Evolutionary conservation across 2,113 vertebrate species (phyloP), one percentile per base, ranked within the genome.

Genomic region (Hypomesus transpacificus): DNA sequence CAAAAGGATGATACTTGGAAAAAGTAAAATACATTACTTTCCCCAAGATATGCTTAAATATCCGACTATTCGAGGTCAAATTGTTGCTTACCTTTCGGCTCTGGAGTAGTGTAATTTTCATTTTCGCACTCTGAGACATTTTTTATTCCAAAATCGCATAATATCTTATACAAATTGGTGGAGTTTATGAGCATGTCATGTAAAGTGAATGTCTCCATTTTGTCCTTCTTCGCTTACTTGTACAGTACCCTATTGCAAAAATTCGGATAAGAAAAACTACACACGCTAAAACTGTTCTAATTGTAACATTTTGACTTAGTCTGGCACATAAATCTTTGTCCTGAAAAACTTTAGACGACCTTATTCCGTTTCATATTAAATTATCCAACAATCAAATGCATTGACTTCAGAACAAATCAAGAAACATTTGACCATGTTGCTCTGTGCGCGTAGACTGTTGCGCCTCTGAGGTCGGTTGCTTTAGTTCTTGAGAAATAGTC

Each of bases 121-220:
- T n/a, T 67, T 24, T 86, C 83, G 73, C 90, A 92, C 5, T 91
- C 89, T 0, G 90, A 91, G 9, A 85, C 24, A 51, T 92, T 91
- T 70, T 69, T 87, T 70, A 92, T 84, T 9, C 89, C 90, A 7
- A 91, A 80, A 76, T 68, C 86, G 62, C 91, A 92, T 13, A 92
- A 78, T 71, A 92, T 83, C 79, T 69, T 85, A 78, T 85, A 90
- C 7, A 92, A 68, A 65, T 92, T 90, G 0, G 90, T 92, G 0
- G 90, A 89, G 53, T 92, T 92, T 0, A 88, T 60, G 59, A 91
- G 79, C 82, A 91, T 75, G 52, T 90, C 87, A 1, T 87, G 83
- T 24, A 88, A 64, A 1, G 89, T 91, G 56, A 88, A 87, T 7
- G 90, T 85, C 81, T 91, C 91, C 91, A 92, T 92, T 14, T 51